A percentile compares a stretch with the other conserved stretches of the same genome.
phyloP scores from a whole-genome alignment of 2,888 invertebrate genomes.

The Drosophila emarginata region DNA sequence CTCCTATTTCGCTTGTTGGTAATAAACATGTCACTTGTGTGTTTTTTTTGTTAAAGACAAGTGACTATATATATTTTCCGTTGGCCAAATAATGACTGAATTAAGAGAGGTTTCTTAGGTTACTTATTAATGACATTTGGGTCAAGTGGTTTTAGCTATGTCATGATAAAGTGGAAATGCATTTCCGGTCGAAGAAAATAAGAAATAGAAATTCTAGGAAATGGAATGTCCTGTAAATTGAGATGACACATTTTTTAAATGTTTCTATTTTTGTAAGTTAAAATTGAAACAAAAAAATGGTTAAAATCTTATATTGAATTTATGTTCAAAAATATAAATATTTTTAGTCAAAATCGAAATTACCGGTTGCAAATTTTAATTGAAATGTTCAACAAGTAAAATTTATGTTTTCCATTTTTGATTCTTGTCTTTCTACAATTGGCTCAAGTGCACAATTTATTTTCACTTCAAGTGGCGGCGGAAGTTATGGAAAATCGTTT shows the following conservation, averaged over 20 bases:
- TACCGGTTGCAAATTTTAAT: too few species aligned
- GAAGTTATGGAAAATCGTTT: slow-evolving; percentile 43
- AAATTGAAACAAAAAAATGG: too few species aligned
- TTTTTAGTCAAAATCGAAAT: too few species aligned
- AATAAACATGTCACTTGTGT: slow-evolving; percentile 10
- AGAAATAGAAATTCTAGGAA: background rate
- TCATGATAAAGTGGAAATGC: background rate
- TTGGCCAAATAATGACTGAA: background rate
- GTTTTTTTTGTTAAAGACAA: background rate
- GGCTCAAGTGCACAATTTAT: slow-evolving; percentile 48
- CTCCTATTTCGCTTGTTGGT: background rate
- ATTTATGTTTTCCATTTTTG: slow-evolving; percentile 7
- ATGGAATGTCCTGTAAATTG: background rate
- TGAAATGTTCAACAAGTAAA: background rate
- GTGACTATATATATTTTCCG: background rate
- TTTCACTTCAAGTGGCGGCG: slow-evolving; percentile 44
- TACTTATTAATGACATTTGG: slow-evolving; percentile 4
- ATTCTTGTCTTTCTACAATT: slow-evolving; percentile 34
- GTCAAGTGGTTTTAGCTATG: background rate
- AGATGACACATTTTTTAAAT: background rate
- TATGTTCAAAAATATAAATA: too few species aligned
- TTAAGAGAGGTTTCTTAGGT: slow-evolving; percentile 1
- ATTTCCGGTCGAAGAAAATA: background rate
- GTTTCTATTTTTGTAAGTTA: too few species aligned
- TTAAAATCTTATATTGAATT: too few species aligned